phyloP scores from a whole-genome alignment of 2,113 vertebrate genomes.

The Mustelus asterias region DNA sequence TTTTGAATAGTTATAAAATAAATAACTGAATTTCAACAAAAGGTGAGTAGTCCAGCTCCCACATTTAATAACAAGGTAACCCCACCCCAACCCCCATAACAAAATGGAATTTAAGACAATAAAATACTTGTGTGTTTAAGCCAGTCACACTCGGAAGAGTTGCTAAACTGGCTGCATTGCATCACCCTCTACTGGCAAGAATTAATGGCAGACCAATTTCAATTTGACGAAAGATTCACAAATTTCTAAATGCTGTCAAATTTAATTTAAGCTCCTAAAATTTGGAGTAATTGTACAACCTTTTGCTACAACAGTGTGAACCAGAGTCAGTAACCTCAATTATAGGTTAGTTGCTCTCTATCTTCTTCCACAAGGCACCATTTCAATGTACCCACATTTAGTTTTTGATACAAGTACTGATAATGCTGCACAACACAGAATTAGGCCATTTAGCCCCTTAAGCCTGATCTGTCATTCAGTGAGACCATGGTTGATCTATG shows the following conservation, averaged over 20 bases:
- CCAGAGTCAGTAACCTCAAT: background rate
- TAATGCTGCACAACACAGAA: background rate
- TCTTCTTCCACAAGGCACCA: background rate
- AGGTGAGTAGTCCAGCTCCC: background rate
- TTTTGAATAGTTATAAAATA: background rate
- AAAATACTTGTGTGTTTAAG: background rate
- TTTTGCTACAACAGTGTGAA: background rate
- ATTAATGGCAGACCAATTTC: background rate
- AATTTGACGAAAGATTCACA: background rate
- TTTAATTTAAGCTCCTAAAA: background rate
- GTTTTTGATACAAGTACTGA: background rate
- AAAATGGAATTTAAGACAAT: background rate
- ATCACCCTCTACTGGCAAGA: slow-evolving; percentile 8
- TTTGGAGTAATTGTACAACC: background rate
- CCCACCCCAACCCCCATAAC: background rate
- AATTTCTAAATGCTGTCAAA: background rate
- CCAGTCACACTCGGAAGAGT: background rate
- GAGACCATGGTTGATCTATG: no score
- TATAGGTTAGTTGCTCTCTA: background rate
- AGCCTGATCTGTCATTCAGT: background rate
- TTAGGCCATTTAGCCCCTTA: background rate
- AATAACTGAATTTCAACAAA: background rate
- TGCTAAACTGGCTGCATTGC: background rate
- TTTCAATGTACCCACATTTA: background rate
- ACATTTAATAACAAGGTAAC: background rate